phyloP scores from a whole-genome alignment of 1,140 invertebrate species.

The Diachasmimorpha longicaudata region DNA sequence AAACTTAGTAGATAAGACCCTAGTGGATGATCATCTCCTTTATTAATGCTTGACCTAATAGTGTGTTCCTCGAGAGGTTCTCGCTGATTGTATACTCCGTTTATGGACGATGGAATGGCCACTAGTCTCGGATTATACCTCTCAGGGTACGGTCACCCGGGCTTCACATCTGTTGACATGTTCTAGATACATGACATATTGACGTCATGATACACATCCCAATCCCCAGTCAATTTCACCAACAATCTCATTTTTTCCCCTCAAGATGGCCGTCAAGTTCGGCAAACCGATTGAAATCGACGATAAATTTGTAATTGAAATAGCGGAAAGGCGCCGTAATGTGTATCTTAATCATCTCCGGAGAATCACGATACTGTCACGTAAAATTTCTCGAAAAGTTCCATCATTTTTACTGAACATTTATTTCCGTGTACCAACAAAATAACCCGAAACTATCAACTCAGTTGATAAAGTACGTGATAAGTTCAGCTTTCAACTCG shows the following conservation, averaged over 20 bases:
- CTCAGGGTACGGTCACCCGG: slow-evolving; percentile 18
- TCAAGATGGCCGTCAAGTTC: neutral
- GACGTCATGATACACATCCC: neutral
- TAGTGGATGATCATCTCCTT: neutral
- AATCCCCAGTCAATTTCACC: neutral
- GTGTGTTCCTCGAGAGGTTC: slow-evolving; percentile 16
- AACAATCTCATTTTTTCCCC: neutral
- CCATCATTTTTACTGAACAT: too few species aligned
- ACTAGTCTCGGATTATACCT: slow-evolving; percentile 27
- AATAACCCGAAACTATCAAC: neutral
- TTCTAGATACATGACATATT: neutral
- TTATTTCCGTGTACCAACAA: too few species aligned
- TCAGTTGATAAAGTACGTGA: slow-evolving; percentile 17
- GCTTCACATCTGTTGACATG: neutral
- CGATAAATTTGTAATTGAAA: too few species aligned
- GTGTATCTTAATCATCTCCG: too few species aligned
- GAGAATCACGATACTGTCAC: too few species aligned
- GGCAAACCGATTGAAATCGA: neutral
- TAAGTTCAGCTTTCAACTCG: slow-evolving; percentile 10
- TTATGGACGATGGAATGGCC: slow-evolving; percentile 17
- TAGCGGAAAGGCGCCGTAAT: too few species aligned
- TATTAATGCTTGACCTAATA: neutral
- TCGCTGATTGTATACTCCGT: slow-evolving; percentile 24
- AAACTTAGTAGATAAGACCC: neutral
- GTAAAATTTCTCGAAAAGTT: too few species aligned